Evolutionary conservation across 2,113 vertebrate species (phyloP), one percentile per base, ranked within the genome.

Genomic region (Cheilinus undulatus): DNA sequence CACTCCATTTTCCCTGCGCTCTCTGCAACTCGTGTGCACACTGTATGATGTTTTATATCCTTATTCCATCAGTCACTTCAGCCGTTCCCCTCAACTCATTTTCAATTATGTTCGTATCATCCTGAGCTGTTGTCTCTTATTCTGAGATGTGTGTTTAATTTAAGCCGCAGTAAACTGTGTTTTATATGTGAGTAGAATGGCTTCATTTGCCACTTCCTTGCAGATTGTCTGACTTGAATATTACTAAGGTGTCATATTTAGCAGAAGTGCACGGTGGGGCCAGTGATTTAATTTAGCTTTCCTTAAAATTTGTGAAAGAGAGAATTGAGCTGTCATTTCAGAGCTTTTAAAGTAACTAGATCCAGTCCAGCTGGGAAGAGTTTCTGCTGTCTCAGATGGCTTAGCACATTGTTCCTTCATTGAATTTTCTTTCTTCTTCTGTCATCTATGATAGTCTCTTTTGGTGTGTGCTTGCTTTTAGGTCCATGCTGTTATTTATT

Each of bases 1-100:
- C 63, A 56, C 82, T 87, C 70, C 28, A 67, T 83, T 80, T 69
- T 30, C 62, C 50, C 14, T 5, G n/a, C 40, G 49, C n/a, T 59
- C 4, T 5, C 11, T 63, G 46, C 42, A 45, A 43, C 43, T 7
- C 10, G 43, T 69, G 65, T 71, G 36, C 56, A 26, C 12, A 4
- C 9, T 8, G 19, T 4, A 6, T 36, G 20, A 57, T 45, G 36
- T 68, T 45, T n/a, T 48, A 30, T 26, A 20, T 42, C 9, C 23
- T 43, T 15, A 48, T 42, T 66, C 61, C 49, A 64, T 79, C 80
- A 67, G 24, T 78, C 53, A 27, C 24, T 73, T 57, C 10, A 48
- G 19, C 36, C 7, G 13, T 57, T 67, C 52, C 7, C 69, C 53
- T 70, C n/a, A 58, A 62, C 68, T 86, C 77, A 50, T 53, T 82